Conservation (phyloP, 2,113 vertebrate species). For the Nothoprocta pentlandii region DNA sequence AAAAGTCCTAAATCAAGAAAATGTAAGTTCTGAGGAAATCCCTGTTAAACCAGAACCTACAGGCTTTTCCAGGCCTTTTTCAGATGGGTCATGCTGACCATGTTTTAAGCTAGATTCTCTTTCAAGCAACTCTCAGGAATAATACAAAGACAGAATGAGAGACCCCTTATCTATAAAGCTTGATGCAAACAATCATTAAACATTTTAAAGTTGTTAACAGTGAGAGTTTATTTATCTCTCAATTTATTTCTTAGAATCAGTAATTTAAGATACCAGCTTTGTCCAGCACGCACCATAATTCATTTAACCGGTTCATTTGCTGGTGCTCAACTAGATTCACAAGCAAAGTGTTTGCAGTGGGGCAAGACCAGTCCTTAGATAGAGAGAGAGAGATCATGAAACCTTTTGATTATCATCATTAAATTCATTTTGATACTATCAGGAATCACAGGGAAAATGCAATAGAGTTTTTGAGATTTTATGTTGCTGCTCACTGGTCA, state of each 20-base stretch:
- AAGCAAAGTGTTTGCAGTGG: background rate
- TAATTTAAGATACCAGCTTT: background rate
- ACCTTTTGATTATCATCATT: background rate
- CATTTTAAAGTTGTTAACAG: background rate
- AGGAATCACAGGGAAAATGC: background rate
- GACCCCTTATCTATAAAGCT: accelerated
- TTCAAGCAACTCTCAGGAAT: background rate
- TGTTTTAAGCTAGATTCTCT: background rate
- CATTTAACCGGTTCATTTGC: background rate
- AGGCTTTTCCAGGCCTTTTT: background rate
- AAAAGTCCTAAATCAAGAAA: background rate
- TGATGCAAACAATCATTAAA: background rate
- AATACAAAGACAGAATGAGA: background rate
- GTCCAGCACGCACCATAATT: background rate
- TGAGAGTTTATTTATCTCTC: no score
- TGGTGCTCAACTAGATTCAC: background rate
- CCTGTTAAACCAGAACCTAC: background rate
- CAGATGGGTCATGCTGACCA: accelerated
- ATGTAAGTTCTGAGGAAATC: background rate
- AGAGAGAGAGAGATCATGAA: background rate
- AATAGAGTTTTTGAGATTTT: background rate
- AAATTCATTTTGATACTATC: background rate
- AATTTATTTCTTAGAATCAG: background rate
- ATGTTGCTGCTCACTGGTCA: background rate
- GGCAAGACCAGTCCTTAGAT: background rate